phyloP scores from a whole-genome alignment of 2,797 vertebrate species.

The Chiloscyllium punctatum region DNA sequence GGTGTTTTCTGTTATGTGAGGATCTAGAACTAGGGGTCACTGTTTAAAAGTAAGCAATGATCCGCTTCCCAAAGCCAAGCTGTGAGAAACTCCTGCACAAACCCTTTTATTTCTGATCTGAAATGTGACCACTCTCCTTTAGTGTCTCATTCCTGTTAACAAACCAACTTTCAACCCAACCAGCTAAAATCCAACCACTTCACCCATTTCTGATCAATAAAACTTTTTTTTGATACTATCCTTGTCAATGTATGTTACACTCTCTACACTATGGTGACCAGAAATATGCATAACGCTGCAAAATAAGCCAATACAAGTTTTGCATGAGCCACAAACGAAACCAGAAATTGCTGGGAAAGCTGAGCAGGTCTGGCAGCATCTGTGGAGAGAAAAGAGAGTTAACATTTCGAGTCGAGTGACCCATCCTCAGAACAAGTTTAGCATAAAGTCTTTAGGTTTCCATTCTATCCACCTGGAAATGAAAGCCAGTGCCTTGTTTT shows the following conservation, averaged over 20 bases:
- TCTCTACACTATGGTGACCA: background rate
- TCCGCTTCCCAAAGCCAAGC: background rate
- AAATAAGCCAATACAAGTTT: background rate
- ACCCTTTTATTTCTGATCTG: background rate
- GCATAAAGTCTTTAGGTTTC: background rate
- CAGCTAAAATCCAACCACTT: background rate
- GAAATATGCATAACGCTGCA: background rate
- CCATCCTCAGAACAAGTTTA: background rate
- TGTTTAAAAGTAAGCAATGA: background rate
- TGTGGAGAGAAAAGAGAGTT: no score
- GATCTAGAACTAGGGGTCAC: no score
- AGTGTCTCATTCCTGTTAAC: background rate
- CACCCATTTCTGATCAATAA: background rate
- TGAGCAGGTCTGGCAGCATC: no score
- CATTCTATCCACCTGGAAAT: background rate
- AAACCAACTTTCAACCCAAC: background rate
- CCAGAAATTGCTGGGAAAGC: no score
- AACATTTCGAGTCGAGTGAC: no score
- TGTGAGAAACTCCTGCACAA: background rate
- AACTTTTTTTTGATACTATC: background rate
- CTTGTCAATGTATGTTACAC: background rate
- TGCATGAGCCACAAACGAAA: background rate
- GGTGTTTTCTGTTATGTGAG: no score
- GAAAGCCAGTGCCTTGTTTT: background rate
- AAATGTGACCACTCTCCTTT: background rate